Conservation (phyloP, 2,888 invertebrate species). For the Hirtodrosophila cameraria region DNA sequence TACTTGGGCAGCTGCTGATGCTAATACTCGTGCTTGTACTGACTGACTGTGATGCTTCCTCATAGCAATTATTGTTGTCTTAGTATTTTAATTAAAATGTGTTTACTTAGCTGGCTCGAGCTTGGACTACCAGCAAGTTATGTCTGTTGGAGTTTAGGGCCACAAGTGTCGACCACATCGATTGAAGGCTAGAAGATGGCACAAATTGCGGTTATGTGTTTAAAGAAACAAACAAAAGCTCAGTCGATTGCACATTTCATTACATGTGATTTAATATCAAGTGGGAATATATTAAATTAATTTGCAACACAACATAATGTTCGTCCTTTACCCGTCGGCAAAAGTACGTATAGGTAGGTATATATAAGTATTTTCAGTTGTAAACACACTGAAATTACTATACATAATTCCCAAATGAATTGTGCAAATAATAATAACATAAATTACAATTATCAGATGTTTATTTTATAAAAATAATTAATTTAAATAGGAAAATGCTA, state of each 20-base stretch:
- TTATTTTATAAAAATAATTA: too few species aligned
- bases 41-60: not conserved
- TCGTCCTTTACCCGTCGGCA: not conserved
- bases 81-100: slow-evolving; percentile 77
- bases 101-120: slow-evolving; percentile 47
- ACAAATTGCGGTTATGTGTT: slow-evolving; percentile 42
- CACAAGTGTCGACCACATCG: slow-evolving; percentile 49
- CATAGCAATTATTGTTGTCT: slow-evolving; percentile 70
- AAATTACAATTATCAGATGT: too few species aligned
- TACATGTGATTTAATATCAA: slow-evolving; percentile 15
- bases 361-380: too few species aligned
- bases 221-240: slow-evolving; percentile 11
- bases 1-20: slow-evolving; percentile 23
- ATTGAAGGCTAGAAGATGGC: slow-evolving; percentile 32
- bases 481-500: too few species aligned
- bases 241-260: slow-evolving; percentile 9
- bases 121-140: slow-evolving; percentile 36
- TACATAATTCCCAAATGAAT: too few species aligned
- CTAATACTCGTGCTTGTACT: slow-evolving; percentile 12
- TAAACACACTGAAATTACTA: too few species aligned
- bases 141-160: slow-evolving; percentile 23
- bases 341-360: too few species aligned
- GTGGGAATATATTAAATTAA: slow-evolving; percentile 1
- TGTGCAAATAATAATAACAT: too few species aligned
- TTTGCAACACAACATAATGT: not conserved